These are phyloP conservation scores for Hystrix cristata DNA, from an alignment of 2,113 vertebrate species.

Conservation along the genomic window DNA sequence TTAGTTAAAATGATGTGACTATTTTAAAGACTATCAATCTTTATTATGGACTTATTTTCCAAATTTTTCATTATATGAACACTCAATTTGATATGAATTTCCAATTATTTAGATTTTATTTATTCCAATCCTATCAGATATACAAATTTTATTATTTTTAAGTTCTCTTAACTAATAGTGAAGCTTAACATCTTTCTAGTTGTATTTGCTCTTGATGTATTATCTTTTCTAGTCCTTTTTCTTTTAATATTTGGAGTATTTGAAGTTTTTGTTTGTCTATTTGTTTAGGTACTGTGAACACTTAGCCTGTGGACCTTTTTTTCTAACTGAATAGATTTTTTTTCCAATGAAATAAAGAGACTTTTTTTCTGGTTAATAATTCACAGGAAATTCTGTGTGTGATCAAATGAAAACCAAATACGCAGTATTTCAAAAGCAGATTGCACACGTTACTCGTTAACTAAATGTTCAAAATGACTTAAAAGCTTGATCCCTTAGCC, in stretches of 20 bases:
- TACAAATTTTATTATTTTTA: neutral
- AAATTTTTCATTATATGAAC: neutral
- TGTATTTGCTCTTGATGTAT: neutral
- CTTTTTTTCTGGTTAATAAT: conserved; percentile 71
- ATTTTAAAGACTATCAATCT: neutral
- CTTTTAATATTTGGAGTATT: neutral
- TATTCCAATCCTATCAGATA: neutral
- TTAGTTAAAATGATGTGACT: neutral
- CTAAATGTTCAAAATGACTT: conserved; percentile 57
- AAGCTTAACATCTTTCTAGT: neutral
- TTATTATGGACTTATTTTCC: conserved; percentile 18
- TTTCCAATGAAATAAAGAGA: conserved; percentile 38
- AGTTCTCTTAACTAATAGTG: neutral
- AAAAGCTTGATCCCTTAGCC: conserved; percentile 56
- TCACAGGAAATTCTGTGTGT: conserved; percentile 56
- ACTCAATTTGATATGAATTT: conserved; percentile 5
- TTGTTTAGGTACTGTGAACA: neutral
- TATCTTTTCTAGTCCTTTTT: neutral
- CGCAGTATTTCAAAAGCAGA: conserved; percentile 41
- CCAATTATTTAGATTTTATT: neutral
- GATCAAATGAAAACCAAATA: conserved; percentile 41
- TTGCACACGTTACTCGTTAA: conserved; percentile 76
- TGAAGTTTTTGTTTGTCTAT: neutral
- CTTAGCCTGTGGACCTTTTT: neutral
- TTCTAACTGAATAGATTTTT: conserved; percentile 52